phyloP scores from a whole-genome alignment of 2,797 vertebrate genomes.

The Tolypeutes matacus region DNA sequence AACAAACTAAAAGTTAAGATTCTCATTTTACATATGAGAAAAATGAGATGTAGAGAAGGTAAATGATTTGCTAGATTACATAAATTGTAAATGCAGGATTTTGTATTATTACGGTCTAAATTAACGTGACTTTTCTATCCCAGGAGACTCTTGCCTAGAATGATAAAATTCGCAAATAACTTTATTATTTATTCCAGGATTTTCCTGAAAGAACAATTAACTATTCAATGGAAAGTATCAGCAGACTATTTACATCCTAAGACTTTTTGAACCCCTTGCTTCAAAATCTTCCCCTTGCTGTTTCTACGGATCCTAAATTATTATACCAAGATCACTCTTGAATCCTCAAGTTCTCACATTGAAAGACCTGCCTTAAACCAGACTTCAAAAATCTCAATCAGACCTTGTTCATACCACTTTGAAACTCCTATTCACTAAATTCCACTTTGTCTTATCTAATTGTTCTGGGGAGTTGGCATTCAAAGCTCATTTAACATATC shows the following conservation, averaged over 20 bases:
- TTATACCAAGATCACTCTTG: not conserved
- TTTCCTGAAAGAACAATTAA: not conserved
- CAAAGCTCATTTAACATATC: not conserved
- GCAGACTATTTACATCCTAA: not conserved
- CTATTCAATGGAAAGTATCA: not conserved
- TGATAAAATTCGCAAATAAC: not conserved
- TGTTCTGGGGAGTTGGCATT: not conserved
- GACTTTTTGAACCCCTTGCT: not conserved
- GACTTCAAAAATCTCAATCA: conserved; percentile 8
- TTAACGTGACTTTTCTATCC: not conserved
- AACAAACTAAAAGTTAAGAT: not conserved
- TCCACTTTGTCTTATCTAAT: not conserved
- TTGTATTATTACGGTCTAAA: not conserved
- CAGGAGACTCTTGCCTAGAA: not conserved
- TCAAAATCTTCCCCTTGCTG: not conserved
- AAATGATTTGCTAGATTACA: not conserved
- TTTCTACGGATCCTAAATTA: not conserved
- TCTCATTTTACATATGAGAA: conserved; percentile 19
- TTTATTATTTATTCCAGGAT: not conserved
- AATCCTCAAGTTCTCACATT: not conserved
- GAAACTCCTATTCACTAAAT: not conserved
- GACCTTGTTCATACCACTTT: not conserved
- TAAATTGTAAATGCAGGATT: not conserved
- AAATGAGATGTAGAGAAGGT: not conserved
- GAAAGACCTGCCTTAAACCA: not conserved